Conservation (phyloP, 2,888 invertebrate species). For the Ectropis crepuscularia region DNA sequence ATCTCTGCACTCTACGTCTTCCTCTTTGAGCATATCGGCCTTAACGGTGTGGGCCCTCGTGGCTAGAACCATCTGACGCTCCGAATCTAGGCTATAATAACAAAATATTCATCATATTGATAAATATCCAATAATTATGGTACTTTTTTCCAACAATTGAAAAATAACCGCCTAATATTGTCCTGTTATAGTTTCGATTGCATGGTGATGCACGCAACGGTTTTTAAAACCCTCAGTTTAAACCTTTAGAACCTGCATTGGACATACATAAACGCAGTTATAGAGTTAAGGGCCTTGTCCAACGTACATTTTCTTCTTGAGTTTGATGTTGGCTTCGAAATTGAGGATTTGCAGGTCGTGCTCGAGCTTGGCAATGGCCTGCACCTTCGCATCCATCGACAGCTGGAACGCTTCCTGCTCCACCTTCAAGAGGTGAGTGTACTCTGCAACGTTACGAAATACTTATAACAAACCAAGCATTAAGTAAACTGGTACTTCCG, state of each 20-base stretch:
- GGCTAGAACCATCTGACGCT: constrained; percentile 81
- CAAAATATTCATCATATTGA: not conserved
- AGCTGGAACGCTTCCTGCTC: constrained; percentile 61
- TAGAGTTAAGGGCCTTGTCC: no score
- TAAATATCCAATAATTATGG: constrained; percentile 14
- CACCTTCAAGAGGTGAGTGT: constrained; percentile 52
- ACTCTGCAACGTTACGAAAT: constrained; percentile 46
- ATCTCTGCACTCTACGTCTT: constrained; percentile 70
- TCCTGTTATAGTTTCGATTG: no score
- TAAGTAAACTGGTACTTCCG: not conserved
- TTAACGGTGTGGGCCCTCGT: constrained; percentile 74
- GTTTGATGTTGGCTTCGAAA: constrained; percentile 49
- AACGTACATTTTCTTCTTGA: constrained; percentile 59
- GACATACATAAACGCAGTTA: no score
- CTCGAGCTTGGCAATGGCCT: constrained; percentile 58
- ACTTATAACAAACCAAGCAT: constrained; percentile 5
- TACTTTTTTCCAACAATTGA: constrained; percentile 48
- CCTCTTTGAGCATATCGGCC: constrained; percentile 77
- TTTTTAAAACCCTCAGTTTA: no score
- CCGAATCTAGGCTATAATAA: constrained; percentile 59
- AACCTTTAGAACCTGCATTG: no score
- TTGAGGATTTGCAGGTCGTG: constrained; percentile 50
- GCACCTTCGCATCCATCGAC: constrained; percentile 58
- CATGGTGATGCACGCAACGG: no score
- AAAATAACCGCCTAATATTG: no score